Evolutionary conservation across 2,113 vertebrate species (phyloP).

Genomic region (Lipophrys pholis): DNA sequence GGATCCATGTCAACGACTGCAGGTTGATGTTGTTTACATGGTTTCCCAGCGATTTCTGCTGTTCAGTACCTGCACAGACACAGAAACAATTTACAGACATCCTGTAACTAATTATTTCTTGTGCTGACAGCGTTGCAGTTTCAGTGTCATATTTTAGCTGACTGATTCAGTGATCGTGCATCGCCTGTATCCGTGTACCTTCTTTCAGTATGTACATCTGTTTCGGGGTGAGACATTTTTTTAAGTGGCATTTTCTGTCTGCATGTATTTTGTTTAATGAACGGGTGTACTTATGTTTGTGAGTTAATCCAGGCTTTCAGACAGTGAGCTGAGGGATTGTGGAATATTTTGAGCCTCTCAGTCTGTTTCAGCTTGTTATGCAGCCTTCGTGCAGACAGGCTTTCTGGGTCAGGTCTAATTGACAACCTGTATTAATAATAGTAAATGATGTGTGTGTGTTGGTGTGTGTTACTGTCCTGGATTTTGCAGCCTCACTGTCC

Average conservation of each 20-base stretch:
- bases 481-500: conserved; percentile 72
- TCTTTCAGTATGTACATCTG: conserved; percentile 19
- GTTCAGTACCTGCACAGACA: conserved; percentile 6
- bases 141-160: conserved; percentile 34
- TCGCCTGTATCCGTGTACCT: conserved; percentile 16
- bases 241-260: conserved; percentile 19
- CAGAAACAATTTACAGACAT: conserved; percentile 40
- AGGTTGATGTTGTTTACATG: conserved; percentile 32
- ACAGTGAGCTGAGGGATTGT: conserved; percentile 53
- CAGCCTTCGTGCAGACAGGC: conserved; percentile 63
- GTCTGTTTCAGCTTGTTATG: conserved; percentile 52
- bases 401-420: conserved; percentile 80
- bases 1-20: conserved; percentile 34
- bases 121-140: conserved; percentile 25
- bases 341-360: conserved; percentile 38
- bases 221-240: conserved; percentile 10
- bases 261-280: conserved; percentile 21
- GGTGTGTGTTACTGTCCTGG: conserved; percentile 50
- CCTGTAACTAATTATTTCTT: conserved; percentile 42
- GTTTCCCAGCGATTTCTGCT: conserved; percentile 4
- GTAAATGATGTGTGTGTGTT: conserved; percentile 44
- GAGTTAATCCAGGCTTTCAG: conserved; percentile 69
- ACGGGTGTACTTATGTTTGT: conserved; percentile 46
- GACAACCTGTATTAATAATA: conserved; percentile 72
- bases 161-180: conserved; percentile 18